Conservation (phyloP, 2,888 invertebrate genomes). For the Calliopum simillimum region DNA sequence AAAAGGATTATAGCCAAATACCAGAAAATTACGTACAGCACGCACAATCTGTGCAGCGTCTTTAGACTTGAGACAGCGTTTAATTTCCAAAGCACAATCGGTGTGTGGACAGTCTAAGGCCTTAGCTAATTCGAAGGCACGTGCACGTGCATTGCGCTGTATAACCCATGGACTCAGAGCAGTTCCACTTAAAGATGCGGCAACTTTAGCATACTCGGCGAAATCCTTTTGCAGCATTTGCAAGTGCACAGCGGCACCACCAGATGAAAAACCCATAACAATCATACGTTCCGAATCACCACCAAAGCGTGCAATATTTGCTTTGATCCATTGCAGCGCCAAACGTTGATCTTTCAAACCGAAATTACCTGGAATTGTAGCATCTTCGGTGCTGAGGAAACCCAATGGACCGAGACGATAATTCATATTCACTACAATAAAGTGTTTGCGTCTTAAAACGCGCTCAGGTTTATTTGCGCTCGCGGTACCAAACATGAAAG, state of each 20-base stretch:
- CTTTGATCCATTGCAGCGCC: slow-evolving; percentile 77
- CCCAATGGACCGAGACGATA: slow-evolving; percentile 81
- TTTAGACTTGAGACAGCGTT: slow-evolving; percentile 74
- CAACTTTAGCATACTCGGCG: slow-evolving; percentile 43
- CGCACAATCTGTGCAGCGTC: slow-evolving; percentile 73
- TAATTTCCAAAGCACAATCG: slow-evolving; percentile 69
- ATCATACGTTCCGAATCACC: slow-evolving; percentile 79
- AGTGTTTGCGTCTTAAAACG: slow-evolving; percentile 72
- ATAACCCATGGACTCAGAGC: slow-evolving; percentile 75
- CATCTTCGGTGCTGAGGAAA: slow-evolving; percentile 81
- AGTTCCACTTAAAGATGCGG: slow-evolving; percentile 75
- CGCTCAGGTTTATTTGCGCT: slow-evolving; percentile 69
- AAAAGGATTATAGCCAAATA: slow-evolving; percentile 76
- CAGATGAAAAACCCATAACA: slow-evolving; percentile 78
- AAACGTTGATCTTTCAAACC: slow-evolving; percentile 81
- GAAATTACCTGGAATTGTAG: slow-evolving; percentile 76
- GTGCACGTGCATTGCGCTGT: slow-evolving; percentile 69
- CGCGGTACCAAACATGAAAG: slow-evolving; percentile 75
- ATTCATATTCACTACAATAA: slow-evolving; percentile 77
- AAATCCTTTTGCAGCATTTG: slow-evolving; percentile 74
- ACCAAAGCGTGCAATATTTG: slow-evolving; percentile 77
- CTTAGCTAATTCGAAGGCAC: slow-evolving; percentile 72
- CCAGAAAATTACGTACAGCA: slow-evolving; percentile 61
- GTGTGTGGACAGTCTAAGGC: slow-evolving; percentile 74
- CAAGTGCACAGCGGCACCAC: slow-evolving; percentile 80